These are phyloP conservation scores for Okamejei kenojei DNA, from an alignment of 2,797 vertebrate species.

Conservation along the genomic window DNA sequence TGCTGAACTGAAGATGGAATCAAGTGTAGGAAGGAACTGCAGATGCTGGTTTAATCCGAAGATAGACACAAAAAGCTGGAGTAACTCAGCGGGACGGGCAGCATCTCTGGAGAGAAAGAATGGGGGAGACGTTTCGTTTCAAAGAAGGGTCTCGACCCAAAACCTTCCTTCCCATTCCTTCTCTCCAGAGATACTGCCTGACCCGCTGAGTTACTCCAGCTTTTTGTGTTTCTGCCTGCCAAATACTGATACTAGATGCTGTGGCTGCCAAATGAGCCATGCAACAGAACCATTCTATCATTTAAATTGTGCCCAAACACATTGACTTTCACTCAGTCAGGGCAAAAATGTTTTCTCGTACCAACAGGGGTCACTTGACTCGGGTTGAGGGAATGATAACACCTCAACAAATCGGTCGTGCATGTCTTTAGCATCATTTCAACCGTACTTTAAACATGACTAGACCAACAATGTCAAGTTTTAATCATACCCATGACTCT, in stretches of 20 bases:
- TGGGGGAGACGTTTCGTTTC: no score
- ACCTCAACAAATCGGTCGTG: not conserved
- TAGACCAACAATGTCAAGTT: not conserved
- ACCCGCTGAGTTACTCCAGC: no score
- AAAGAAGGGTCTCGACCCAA: no score
- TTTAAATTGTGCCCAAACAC: not conserved
- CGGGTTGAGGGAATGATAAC: not conserved
- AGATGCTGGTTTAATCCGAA: no score
- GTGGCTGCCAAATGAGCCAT: not conserved
- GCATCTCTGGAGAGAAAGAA: no score
- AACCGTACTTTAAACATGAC: not conserved
- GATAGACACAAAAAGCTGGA: no score
- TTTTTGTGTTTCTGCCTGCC: no score
- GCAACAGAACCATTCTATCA: not conserved
- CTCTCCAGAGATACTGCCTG: no score
- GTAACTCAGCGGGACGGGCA: no score
- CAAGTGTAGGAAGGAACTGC: no score
- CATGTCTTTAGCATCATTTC: not conserved
- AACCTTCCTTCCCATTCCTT: no score
- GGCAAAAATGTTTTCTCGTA: not conserved
- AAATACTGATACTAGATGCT: no score
- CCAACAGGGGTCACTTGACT: not conserved
- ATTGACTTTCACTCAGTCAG: not conserved
- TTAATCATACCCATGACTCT: not conserved
- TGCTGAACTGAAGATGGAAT: not conserved